Base-by-base conservation (phyloP, 2,113 vertebrate species). In the Carassius auratus region DNA sequence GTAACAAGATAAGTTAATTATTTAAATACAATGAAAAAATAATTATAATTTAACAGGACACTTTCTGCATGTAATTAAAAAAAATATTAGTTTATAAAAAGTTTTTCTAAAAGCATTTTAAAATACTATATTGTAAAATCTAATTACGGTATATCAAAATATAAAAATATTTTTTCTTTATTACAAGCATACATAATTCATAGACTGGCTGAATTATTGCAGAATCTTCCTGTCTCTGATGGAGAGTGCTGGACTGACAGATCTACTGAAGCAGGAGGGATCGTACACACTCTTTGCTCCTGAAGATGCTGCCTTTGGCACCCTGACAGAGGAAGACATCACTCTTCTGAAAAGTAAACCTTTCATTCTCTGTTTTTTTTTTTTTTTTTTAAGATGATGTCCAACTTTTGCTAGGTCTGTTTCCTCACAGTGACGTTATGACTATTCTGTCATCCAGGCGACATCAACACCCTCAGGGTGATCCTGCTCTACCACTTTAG, bases 401-500 rank as follows among this genome's bases (percentile, higher is more conserved):
- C 17, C 68, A n/a, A 15, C 45, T 10, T 59, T 71, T 84, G 3
- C 23, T 36, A 75, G 64, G 5, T 84, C 30, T 61, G 8, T 26
- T 45, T 13, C 13, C 23, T 71, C 36, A 71, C 19, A 8, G 7
- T 81, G 4, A 81, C 61, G 10, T 30, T 30, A 6, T 71, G 48
- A 6, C 19, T 71, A 8, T 3, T 17, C 19, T 82, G 19, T 52
- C 81, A 38, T 87, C 36, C 76, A 99, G 98, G 94, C 61, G 95
- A 99, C 88, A 90, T 94, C 91, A 97, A 96, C 81, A 93, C 92
- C 82, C 94, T 99, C 89, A 96, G 95, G 89, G 96, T 95, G 79
- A 97, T 99, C 86, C 94, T 99, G 82, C 96, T 99, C 71, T 99
- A 99, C 90, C 98, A 99, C 89, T 89, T 99, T 90, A 97, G 92